Evolutionary conservation across 2,797 vertebrate genomes (phyloP), one percentile per base, ranked within the genome.

Genomic region (Taeniopygia guttata): DNA sequence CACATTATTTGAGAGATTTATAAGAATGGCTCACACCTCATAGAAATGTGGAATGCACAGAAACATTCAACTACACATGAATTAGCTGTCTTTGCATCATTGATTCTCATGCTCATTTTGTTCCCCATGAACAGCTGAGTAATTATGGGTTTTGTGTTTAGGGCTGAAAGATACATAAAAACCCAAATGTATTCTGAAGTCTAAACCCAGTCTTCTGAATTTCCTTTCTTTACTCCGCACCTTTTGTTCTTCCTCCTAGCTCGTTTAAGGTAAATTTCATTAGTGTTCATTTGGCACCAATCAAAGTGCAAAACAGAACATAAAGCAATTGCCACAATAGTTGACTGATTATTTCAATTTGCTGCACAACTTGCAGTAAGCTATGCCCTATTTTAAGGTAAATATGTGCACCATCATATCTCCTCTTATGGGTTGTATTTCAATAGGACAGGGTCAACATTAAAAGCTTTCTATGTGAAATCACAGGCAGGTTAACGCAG

Each of bases 401-500:
- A 63, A 72, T 27, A 34, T 70, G 7, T 38, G 18, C 54, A 55
- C 5, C 26, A 14, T 34, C 8, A 1, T 45, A 54, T 22, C 13
- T 84, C 11, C 27, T 30, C 56, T 62, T 2, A 0, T 48, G 16
- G 22, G 8, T 20, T 66, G 43, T 66, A 11, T 62, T 58, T 62
- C 43, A 60, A 12, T 48, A 49, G 46, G 23, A 69, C 73, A 52
- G 4, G 1, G 6, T 70, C 26, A 27, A n/a, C 6, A 38, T 23
- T 62, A 32, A 75, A 74, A 85, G 20, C 7, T 62, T 73, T 60
- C 55, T 36, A 1, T 80, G 32, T 36, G 82, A 72, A 89, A 87
- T 34, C 25, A 52, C 15, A 60, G 10, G 19, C 22, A 52, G 15
- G 22, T 0, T 0, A 36, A 23, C 3, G 19, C 34, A 74, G 14